Conservation (phyloP, 2,797 vertebrate genomes). For the Ispidina lecontei region DNA sequence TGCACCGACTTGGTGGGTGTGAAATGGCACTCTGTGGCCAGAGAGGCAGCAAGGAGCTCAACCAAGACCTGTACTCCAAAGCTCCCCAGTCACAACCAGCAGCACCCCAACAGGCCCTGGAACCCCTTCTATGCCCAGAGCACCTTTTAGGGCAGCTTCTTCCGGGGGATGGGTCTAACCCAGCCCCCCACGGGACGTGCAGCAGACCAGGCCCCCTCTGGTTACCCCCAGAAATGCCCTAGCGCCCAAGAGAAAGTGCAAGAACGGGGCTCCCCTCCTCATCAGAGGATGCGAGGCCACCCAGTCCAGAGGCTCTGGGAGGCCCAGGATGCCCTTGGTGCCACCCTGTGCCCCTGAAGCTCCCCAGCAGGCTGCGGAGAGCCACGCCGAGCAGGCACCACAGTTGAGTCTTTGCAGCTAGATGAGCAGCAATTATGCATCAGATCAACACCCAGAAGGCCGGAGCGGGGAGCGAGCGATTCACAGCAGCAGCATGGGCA, state of each 20-base stretch:
- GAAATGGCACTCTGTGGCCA: not conserved
- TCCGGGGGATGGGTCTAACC: not conserved
- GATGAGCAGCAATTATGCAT: conserved; percentile 51
- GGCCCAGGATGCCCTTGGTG: not conserved
- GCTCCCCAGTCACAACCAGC: not conserved
- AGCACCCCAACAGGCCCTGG: not conserved
- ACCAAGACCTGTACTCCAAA: not conserved
- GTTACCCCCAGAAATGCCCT: not conserved
- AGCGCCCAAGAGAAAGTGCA: not conserved
- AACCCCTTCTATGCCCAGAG: not conserved
- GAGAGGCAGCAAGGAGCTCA: not conserved
- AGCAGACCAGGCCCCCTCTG: not conserved
- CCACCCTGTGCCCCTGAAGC: not conserved
- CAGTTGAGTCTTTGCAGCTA: conserved; percentile 8
- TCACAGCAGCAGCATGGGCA: conserved; percentile 27
- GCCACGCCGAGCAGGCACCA: fast-evolving
- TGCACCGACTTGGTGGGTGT: not conserved
- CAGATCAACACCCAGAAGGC: conserved; percentile 18
- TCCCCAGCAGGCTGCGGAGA: not conserved
- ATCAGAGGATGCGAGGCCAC: not conserved
- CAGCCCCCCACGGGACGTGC: not conserved
- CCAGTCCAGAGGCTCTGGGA: not conserved
- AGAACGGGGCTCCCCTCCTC: not conserved
- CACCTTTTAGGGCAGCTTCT: not conserved
- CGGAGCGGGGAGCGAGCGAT: not conserved